Conservation (phyloP, 1,140 invertebrate species). For the Trichomalopsis sarcophagae region DNA sequence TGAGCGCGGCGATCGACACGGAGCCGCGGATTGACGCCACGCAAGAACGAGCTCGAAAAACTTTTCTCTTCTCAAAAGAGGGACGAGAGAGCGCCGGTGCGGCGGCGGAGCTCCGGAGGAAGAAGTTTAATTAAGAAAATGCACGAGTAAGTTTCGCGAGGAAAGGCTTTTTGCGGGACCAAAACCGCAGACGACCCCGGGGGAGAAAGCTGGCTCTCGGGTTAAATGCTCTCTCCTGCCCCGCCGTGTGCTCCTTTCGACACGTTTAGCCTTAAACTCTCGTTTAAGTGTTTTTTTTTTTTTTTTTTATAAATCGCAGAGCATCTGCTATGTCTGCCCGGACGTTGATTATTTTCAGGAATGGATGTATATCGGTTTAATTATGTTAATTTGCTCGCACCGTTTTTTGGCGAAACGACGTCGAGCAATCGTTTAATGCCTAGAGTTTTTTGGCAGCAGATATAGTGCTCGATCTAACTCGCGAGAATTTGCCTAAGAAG, state of each 20-base stretch:
- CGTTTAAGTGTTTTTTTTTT: background rate
- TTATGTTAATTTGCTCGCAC: no score
- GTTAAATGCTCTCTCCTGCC: no score
- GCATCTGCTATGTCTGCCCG: no score
- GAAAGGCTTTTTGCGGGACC: constrained; percentile 6
- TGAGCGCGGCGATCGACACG: background rate
- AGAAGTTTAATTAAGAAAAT: constrained; percentile 43
- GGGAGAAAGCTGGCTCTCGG: no score
- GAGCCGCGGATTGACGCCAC: background rate
- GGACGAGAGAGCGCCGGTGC: background rate
- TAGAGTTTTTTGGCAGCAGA: constrained; percentile 27
- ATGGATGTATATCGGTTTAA: no score
- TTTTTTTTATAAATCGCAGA: background rate
- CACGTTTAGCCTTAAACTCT: background rate
- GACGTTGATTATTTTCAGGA: background rate
- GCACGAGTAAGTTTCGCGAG: background rate
- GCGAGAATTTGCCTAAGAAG: constrained; percentile 25
- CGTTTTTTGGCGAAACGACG: background rate
- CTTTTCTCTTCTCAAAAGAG: background rate
- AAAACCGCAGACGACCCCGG: background rate
- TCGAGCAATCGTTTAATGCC: constrained; percentile 22
- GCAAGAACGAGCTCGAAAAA: background rate
- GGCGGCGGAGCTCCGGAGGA: background rate
- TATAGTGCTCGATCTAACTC: constrained; percentile 1
- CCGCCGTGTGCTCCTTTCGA: background rate